A percentile compares a stretch with the other conserved stretches of the same genome.
Evolutionary conservation across 92 coral and sea anemone species (phyloP).

Genomic region (Zoanthus sansibaricus): DNA sequence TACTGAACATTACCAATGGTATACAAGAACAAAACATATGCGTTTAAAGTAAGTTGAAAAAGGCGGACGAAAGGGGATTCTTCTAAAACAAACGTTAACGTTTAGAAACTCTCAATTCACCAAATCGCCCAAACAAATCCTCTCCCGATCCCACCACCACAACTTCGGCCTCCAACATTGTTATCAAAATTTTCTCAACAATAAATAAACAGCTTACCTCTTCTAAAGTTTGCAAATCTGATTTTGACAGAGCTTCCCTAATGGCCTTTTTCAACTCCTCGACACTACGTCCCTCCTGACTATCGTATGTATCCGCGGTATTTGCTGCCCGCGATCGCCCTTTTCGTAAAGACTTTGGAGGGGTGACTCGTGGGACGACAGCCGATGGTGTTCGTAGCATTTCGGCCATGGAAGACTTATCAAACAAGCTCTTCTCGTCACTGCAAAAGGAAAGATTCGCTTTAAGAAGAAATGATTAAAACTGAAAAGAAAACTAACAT

Average conservation of each 20-base stretch:
- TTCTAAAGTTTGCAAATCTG: conserved; percentile 81
- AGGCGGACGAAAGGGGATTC: no score
- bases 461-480: neutral
- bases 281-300: conserved; percentile 91
- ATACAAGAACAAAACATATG: no score
- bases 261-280: conserved; percentile 79
- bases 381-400: conserved; percentile 60
- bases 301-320: conserved; percentile 86
- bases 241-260: conserved; percentile 63
- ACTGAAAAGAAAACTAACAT: neutral
- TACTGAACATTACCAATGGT: no score
- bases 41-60: no score
- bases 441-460: conserved; percentile 39
- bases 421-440: conserved; percentile 91
- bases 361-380: conserved; percentile 69
- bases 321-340: conserved; percentile 80
- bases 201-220: conserved; percentile 64
- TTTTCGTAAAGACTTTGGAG: conserved; percentile 89
- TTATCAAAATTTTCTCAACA: neutral
- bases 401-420: conserved; percentile 80
- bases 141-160: no score
- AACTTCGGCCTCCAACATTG: no score
- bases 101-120: no score
- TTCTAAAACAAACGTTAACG: no score
- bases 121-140: no score